Percentiles rank a stretch among this genome's conserved stretches.
These are phyloP conservation scores for Trachelipus rathkii DNA, from an alignment of 1,140 invertebrate genomes.

Conservation along the genomic window DNA sequence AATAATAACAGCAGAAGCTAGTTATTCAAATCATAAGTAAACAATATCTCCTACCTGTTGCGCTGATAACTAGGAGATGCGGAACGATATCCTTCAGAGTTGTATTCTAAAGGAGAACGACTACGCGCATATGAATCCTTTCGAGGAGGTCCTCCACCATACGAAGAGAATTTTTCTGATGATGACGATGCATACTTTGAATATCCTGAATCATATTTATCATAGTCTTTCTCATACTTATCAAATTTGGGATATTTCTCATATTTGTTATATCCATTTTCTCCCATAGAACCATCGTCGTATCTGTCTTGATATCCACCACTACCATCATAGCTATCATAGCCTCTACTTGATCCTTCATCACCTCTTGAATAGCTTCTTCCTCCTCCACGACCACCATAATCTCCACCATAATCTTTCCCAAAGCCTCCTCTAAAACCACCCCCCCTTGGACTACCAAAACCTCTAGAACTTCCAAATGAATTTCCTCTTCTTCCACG, in stretches of 20 bases:
- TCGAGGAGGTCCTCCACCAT: constrained; percentile 36
- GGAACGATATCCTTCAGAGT: not conserved
- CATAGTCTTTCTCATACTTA: constrained; percentile 41
- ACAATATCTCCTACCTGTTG: not conserved
- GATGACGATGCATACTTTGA: not conserved
- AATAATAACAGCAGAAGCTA: too few species aligned
- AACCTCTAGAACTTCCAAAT: constrained; percentile 34
- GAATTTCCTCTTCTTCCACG: constrained; percentile 36
- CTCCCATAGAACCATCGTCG: constrained; percentile 11
- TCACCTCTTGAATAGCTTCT: constrained; percentile 24
- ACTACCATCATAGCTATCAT: constrained; percentile 16
- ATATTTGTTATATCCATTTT: constrained; percentile 44
- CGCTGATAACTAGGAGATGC: not conserved
- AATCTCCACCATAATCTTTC: constrained; percentile 33
- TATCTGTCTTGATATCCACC: constrained; percentile 18
- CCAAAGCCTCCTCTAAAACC: constrained; percentile 34
- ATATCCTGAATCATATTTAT: constrained; percentile 36
- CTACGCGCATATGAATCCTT: constrained; percentile 44
- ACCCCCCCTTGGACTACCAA: constrained; percentile 32
- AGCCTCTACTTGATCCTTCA: not conserved
- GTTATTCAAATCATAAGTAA: too few species aligned
- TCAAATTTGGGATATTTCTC: constrained; percentile 40
- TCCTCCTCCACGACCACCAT: constrained; percentile 34
- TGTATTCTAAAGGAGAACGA: constrained; percentile 34
- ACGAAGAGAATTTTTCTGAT: not conserved